Percentiles rank a stretch among this genome's conserved stretches.
Evolutionary conservation across 2,113 vertebrate genomes (phyloP).

Genomic region (Ceuthmochares aereus): DNA sequence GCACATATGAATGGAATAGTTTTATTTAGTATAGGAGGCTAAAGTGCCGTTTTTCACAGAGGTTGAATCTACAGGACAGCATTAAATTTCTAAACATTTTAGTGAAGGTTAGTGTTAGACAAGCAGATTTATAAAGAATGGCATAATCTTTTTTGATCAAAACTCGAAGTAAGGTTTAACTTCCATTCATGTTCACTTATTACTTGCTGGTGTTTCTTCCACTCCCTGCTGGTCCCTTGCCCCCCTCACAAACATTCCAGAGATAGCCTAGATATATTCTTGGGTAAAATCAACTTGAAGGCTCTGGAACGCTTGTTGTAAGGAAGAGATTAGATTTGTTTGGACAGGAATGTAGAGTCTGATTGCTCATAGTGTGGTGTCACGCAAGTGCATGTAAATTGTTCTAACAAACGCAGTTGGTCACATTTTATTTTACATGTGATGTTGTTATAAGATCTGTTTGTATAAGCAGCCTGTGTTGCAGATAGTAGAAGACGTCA

Average conservation of each 20-base stretch:
- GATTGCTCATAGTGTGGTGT: background rate
- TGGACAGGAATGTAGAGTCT: constrained; percentile 38
- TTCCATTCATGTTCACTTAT: background rate
- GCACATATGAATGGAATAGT: background rate
- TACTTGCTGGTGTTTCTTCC: background rate
- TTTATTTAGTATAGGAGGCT: background rate
- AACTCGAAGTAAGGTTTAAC: background rate
- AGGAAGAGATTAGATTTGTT: constrained; percentile 66
- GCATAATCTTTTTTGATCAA: background rate
- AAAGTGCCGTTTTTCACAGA: background rate
- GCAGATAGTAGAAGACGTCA: background rate
- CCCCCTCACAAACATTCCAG: background rate
- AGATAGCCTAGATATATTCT: constrained; percentile 49
- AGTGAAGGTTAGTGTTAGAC: background rate
- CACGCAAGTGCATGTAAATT: constrained; percentile 21
- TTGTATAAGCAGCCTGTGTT: background rate
- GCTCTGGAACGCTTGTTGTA: background rate
- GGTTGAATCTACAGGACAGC: background rate
- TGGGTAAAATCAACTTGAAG: constrained; percentile 61
- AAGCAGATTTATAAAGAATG: background rate
- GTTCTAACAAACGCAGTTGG: constrained; percentile 14
- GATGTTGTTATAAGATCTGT: background rate
- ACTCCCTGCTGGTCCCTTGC: background rate
- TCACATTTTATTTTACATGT: background rate
- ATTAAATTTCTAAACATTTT: background rate